Conservation (phyloP, 53 echinoderm and acorn worm species). For the Apostichopus leukothele region DNA sequence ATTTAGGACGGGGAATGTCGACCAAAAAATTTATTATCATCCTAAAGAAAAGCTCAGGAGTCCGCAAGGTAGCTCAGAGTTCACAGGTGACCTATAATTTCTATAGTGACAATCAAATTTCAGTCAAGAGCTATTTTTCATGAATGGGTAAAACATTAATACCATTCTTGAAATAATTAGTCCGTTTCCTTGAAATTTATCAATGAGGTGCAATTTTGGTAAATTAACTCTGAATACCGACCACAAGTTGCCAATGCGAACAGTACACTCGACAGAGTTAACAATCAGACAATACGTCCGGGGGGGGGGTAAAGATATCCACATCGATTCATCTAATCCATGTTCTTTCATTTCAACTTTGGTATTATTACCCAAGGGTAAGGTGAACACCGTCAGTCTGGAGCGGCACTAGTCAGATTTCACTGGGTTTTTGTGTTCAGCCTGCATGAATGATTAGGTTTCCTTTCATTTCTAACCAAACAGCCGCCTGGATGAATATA, state of each 20-base stretch:
- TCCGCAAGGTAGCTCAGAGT: too few relatives aligned
- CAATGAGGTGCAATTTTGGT: neutral
- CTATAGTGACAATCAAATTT: too few relatives aligned
- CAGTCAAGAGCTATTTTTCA: too few relatives aligned
- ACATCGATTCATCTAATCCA: neutral
- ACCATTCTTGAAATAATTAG: too few relatives aligned
- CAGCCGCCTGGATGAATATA: too few relatives aligned
- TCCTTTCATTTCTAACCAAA: neutral
- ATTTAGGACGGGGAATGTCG: too few relatives aligned
- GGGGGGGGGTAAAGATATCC: neutral
- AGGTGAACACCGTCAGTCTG: neutral
- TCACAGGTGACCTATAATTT: too few relatives aligned
- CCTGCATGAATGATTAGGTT: neutral
- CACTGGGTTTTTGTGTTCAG: neutral
- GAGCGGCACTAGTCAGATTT: neutral
- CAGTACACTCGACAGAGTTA: neutral
- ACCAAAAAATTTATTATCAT: too few relatives aligned
- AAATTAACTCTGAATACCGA: conserved; percentile 1
- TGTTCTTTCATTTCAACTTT: too few relatives aligned
- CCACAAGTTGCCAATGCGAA: neutral
- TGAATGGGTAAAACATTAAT: too few relatives aligned
- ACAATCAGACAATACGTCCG: neutral
- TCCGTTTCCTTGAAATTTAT: neutral
- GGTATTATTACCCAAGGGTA: conserved; percentile 1
- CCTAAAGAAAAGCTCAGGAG: too few relatives aligned